Conservation (phyloP, 2,797 vertebrate genomes). For the Mus minutoides region DNA sequence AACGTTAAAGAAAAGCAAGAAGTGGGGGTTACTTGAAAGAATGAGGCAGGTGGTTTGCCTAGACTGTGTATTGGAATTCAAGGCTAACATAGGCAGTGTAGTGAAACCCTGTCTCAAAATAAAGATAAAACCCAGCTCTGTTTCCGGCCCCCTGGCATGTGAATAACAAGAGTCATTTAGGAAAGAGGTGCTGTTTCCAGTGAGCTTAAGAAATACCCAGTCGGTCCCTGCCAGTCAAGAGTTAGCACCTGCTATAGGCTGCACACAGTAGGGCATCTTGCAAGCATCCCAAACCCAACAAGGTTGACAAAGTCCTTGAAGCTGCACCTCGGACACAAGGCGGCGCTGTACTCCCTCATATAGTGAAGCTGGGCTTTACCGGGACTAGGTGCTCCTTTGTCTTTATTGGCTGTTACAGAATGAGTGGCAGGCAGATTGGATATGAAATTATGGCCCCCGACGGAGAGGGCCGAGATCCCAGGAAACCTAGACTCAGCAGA, state of each 20-base stretch:
- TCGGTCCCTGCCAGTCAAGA: not conserved
- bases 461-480: not conserved
- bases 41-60: not conserved
- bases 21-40: not conserved
- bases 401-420: slow-evolving; percentile 5
- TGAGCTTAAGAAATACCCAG: not conserved
- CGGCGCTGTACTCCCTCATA: not conserved
- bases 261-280: not conserved
- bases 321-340: not conserved
- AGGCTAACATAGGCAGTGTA: not conserved
- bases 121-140: not conserved
- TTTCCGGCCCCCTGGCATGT: not conserved
- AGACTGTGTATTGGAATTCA: not conserved
- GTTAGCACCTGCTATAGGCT: not conserved
- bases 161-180: not conserved
- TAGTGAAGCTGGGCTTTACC: not conserved
- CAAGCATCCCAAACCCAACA: not conserved
- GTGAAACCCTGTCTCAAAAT: not conserved
- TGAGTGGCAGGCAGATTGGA: slow-evolving; percentile 2
- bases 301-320: not conserved
- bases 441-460: not conserved
- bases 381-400: not conserved
- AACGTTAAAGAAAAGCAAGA: not conserved
- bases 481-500: not conserved
- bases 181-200: not conserved